These are phyloP conservation scores for Itoplectis maculator DNA, from an alignment of 2,888 invertebrate genomes.

Conservation along the genomic window DNA sequence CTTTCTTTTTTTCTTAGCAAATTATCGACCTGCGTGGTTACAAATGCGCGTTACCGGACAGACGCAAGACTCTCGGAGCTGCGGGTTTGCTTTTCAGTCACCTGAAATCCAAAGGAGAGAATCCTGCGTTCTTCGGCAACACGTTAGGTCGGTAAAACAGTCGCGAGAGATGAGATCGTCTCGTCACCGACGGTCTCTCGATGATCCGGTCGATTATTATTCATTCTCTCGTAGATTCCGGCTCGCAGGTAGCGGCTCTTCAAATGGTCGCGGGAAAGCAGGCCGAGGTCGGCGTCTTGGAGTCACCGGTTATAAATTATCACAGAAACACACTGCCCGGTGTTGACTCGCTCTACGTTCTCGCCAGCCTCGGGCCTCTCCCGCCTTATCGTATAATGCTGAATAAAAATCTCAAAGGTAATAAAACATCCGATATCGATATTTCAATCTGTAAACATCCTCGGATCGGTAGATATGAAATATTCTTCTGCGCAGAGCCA, in stretches of 20 bases:
- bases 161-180: no score
- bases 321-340: conserved; percentile 75
- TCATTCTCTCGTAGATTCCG: conserved; percentile 71
- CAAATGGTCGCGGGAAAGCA: conserved; percentile 80
- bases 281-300: conserved; percentile 77
- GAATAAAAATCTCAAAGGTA: conserved; percentile 87
- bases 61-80: conserved; percentile 72
- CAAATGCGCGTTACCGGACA: conserved; percentile 77
- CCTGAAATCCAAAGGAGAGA: conserved; percentile 76
- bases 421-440: neutral
- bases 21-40: conserved; percentile 78
- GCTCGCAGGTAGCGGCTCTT: conserved; percentile 77
- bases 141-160: conserved; percentile 73
- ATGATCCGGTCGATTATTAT: neutral
- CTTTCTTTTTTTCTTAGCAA: conserved; percentile 67
- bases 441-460: neutral
- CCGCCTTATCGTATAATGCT: conserved; percentile 89
- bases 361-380: conserved; percentile 88
- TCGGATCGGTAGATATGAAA: neutral
- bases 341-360: conserved; percentile 77
- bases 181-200: neutral
- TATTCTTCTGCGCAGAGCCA: neutral
- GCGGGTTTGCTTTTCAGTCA: conserved; percentile 75
- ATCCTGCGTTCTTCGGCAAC: conserved; percentile 79
- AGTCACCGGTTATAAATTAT: conserved; percentile 77